Evolutionary conservation across 2,888 invertebrate species (phyloP).

Genomic region (Monopis laevigella): DNA sequence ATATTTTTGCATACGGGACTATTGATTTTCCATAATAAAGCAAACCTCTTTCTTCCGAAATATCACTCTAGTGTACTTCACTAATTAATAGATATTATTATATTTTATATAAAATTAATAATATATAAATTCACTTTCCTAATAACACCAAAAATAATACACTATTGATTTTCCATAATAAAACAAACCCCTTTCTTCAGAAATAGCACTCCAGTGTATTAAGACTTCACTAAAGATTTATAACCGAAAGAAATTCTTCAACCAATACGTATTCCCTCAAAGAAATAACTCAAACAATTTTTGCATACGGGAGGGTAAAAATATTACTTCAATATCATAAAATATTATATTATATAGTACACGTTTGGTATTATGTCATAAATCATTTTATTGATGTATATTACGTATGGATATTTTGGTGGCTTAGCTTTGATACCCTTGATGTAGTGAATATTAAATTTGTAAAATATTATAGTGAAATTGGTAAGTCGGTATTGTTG

Average conservation of each 20-base stretch:
- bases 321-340: too few species aligned
- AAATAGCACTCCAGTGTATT: constrained; percentile 53
- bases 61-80: too few species aligned
- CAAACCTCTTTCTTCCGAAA: background rate
- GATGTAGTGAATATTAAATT: too few species aligned
- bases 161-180: too few species aligned
- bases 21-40: background rate
- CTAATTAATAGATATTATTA: too few species aligned
- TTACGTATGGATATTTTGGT: constrained; percentile 21
- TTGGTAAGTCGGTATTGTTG: too few species aligned
- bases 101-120: too few species aligned
- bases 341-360: too few species aligned
- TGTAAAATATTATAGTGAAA: too few species aligned
- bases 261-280: background rate
- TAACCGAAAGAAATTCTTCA: constrained; percentile 38
- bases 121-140: background rate
- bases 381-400: constrained; percentile 54
- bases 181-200: constrained; percentile 19
- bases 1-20: constrained; percentile 53
- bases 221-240: constrained; percentile 54
- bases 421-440: constrained; percentile 8
- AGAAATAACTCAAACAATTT: constrained; percentile 33
- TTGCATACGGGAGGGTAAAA: constrained; percentile 51
- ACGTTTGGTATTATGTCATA: constrained; percentile 45
- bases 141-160: constrained; percentile 22